Evolutionary conservation across 1,140 invertebrate species (phyloP).

Genomic region (Amyelois transitella): DNA sequence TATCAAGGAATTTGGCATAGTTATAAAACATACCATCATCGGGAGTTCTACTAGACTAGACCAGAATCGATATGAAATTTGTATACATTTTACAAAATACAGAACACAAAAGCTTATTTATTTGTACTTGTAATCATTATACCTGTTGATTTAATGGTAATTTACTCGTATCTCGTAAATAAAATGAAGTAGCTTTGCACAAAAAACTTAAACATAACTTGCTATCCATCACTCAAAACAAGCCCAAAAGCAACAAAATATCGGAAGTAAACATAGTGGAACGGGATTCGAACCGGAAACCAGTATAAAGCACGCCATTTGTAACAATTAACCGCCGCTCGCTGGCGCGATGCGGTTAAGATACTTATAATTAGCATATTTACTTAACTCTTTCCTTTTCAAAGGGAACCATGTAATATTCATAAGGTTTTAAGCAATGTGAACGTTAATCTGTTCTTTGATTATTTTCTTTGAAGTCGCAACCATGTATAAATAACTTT

Average conservation of each 20-base stretch:
- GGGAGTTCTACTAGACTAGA: too few species aligned
- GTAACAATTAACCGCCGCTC: neutral
- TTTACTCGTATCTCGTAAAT: too few species aligned
- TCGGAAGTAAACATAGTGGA: neutral
- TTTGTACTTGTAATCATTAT: too few species aligned
- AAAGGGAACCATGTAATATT: slow-evolving; percentile 20
- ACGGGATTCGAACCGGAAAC: neutral
- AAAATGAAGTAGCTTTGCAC: too few species aligned
- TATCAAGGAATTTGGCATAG: too few species aligned
- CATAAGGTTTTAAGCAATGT: slow-evolving; percentile 9
- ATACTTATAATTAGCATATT: slow-evolving; percentile 19
- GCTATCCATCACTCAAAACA: neutral
- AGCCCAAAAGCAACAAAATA: neutral
- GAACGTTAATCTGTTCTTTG: neutral
- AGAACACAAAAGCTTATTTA: too few species aligned
- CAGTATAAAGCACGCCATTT: neutral
- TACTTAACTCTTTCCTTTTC: slow-evolving; percentile 12
- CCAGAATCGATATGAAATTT: too few species aligned
- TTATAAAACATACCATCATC: too few species aligned
- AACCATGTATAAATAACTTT: neutral
- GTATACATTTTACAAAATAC: too few species aligned
- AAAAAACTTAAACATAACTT: neutral
- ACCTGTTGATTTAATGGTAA: too few species aligned
- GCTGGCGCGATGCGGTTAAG: neutral
- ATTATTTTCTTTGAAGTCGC: neutral